Evolutionary conservation across 1,140 invertebrate species (phyloP).

Genomic region (Pseudomyrmex sp.): DNA sequence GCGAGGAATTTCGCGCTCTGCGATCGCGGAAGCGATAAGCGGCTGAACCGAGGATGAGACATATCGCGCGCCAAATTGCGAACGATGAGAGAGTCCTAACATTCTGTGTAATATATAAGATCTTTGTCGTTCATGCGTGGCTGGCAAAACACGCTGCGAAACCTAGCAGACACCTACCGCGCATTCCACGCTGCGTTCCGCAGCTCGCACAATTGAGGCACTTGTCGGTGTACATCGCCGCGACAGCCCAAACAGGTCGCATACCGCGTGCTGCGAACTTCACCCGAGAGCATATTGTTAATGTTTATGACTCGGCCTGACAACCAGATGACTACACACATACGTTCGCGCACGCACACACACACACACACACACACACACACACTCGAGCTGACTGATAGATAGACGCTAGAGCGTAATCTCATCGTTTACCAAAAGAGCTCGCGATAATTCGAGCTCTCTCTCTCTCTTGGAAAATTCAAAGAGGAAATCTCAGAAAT

Average conservation of each 20-base stretch:
- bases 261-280: constrained; percentile 16
- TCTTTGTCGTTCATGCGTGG: constrained; percentile 35
- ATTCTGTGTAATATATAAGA: constrained; percentile 31
- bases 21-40: constrained; percentile 40
- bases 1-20: constrained; percentile 4
- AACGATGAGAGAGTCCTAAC: background rate
- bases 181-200: constrained; percentile 10
- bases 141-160: constrained; percentile 39
- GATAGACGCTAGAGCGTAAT: background rate
- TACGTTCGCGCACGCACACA: background rate
- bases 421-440: background rate
- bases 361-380: background rate
- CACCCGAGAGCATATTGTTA: constrained; percentile 1
- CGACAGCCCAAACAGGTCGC: constrained; percentile 2
- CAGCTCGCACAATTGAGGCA: constrained; percentile 24
- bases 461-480: background rate
- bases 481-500: background rate
- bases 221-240: constrained; percentile 13
- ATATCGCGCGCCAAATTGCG: constrained; percentile 22
- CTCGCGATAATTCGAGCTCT: background rate
- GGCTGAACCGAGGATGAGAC: background rate
- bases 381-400: background rate
- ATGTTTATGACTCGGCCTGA: constrained; percentile 25
- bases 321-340: background rate
- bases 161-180: constrained; percentile 15